These are phyloP conservation scores for Spea bombifrons DNA, from an alignment of 2,113 vertebrate species.

Conservation along the genomic window DNA sequence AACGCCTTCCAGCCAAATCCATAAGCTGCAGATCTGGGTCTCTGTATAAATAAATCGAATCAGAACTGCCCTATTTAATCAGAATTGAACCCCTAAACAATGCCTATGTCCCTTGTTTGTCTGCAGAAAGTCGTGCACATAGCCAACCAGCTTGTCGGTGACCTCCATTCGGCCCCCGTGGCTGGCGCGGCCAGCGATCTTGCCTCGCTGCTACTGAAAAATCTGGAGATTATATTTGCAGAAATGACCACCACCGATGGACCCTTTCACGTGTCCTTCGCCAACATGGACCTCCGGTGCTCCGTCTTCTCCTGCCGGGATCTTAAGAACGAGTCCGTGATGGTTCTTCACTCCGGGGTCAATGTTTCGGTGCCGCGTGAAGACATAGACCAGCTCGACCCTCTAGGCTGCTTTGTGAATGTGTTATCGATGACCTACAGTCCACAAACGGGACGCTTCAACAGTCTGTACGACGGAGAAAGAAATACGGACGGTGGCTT, in stretches of 20 bases:
- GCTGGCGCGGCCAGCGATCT: background rate
- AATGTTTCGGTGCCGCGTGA: background rate
- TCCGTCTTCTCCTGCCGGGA: background rate
- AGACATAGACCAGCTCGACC: background rate
- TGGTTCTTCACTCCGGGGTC: background rate
- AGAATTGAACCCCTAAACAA: too few species aligned
- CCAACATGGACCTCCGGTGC: background rate
- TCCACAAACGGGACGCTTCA: background rate
- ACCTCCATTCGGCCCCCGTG: background rate
- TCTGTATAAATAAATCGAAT: too few species aligned
- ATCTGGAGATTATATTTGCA: background rate
- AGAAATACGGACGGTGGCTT: background rate
- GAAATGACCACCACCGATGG: background rate
- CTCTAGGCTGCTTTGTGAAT: background rate
- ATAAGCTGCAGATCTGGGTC: too few species aligned
- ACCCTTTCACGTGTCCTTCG: background rate
- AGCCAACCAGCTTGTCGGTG: slow-evolving; percentile 4
- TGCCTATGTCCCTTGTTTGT: background rate
- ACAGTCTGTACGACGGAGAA: background rate
- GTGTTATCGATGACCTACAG: background rate
- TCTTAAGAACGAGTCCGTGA: background rate
- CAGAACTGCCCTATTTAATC: too few species aligned
- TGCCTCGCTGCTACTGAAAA: background rate
- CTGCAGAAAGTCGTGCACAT: slow-evolving; percentile 12
- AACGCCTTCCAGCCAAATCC: too few species aligned